phyloP scores from a whole-genome alignment of 2,888 invertebrate genomes.

The Smittia aterrima region DNA sequence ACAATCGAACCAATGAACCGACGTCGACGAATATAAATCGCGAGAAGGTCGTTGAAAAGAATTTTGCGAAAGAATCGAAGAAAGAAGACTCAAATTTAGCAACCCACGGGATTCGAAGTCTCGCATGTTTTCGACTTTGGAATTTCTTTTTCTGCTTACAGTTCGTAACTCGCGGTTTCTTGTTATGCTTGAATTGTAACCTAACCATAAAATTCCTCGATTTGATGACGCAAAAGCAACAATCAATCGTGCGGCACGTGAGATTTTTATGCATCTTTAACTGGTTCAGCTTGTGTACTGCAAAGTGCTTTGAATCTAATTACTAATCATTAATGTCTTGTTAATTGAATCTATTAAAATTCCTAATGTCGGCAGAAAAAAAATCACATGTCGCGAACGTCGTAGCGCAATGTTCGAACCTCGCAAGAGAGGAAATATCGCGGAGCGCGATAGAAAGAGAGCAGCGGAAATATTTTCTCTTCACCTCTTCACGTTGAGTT shows the following conservation, averaged over 20 bases:
- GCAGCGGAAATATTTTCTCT: neutral
- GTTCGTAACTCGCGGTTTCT: neutral
- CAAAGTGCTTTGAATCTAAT: neutral
- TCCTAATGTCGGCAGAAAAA: too few species aligned
- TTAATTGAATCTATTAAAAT: too few species aligned
- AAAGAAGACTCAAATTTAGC: too few species aligned
- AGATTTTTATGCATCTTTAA: neutral
- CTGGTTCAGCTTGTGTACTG: neutral
- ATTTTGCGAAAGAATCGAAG: neutral
- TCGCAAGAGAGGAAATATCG: neutral
- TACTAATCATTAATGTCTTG: neutral
- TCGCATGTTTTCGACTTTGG: too few species aligned
- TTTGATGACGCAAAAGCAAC: neutral
- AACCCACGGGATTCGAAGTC: too few species aligned
- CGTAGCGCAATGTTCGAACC: too few species aligned
- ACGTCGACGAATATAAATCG: neutral
- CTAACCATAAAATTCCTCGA: neutral
- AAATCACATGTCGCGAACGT: too few species aligned
- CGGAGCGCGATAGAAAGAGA: neutral
- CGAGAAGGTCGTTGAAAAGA: neutral
- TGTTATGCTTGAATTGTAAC: neutral
- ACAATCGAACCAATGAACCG: neutral
- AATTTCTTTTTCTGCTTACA: neutral
- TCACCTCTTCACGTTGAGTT: conserved; percentile 9
- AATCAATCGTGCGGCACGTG: neutral